Conservation (phyloP, 2,113 vertebrate genomes). For the Tetraodon nigroviridis region DNA sequence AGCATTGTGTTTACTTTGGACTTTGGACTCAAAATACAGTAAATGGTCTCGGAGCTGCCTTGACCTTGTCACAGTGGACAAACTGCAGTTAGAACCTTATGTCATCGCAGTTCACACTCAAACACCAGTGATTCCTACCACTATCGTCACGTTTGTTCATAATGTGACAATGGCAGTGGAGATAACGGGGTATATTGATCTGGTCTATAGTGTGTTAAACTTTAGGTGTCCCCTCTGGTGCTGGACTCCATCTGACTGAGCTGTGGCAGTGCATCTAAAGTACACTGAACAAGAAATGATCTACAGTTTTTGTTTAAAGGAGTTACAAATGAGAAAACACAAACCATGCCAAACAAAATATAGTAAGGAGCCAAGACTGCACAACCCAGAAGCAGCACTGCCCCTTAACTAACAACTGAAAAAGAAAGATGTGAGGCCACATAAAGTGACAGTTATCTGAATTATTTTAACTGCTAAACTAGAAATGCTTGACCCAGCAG, state of each 20-base stretch:
- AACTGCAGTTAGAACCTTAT: neutral
- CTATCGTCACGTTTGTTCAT: no score
- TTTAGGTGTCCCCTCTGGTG: no score
- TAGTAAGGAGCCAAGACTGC: neutral
- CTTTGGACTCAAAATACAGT: conserved; percentile 29
- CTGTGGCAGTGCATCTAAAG: neutral
- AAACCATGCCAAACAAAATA: neutral
- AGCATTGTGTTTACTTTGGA: conserved; percentile 6
- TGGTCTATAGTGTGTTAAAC: no score
- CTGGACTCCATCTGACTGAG: neutral
- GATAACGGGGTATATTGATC: no score
- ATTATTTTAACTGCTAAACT: no score
- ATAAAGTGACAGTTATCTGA: no score
- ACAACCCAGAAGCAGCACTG: neutral
- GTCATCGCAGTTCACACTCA: conserved; percentile 1
- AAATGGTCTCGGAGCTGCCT: conserved; percentile 7
- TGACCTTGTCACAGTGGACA: neutral
- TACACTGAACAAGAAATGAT: neutral
- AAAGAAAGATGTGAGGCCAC: neutral
- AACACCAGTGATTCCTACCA: no score
- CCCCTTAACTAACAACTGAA: no score
- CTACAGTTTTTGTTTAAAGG: neutral
- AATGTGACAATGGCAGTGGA: no score
- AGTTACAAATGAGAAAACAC: neutral
- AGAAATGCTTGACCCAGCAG: no score